Evolutionary conservation across 2,888 invertebrate species (phyloP).

Genomic region (Lingula anatina): DNA sequence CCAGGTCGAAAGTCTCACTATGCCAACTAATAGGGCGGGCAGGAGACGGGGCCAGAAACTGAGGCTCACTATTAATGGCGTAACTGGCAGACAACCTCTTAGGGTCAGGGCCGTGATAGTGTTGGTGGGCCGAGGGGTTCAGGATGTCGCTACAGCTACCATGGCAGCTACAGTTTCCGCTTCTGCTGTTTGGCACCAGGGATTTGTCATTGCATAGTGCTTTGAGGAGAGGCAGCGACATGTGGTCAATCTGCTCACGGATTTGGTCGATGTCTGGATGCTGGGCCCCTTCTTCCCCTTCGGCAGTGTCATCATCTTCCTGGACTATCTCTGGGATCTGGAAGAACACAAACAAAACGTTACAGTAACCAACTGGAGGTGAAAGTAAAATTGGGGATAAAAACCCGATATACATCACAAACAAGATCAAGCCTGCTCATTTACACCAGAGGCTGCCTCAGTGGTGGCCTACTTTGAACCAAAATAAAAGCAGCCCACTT

Average conservation of each 20-base stretch:
- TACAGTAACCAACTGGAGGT: no score
- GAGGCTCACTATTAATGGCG: constrained; percentile 23
- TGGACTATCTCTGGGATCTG: no score
- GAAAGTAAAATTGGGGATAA: no score
- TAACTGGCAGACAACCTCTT: constrained; percentile 35
- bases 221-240: constrained; percentile 75
- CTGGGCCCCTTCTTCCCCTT: not conserved
- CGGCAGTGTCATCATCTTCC: no score
- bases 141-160: constrained; percentile 26
- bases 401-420: no score
- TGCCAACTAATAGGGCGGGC: constrained; percentile 44
- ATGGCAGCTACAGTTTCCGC: constrained; percentile 15
- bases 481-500: no score
- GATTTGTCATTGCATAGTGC: constrained; percentile 90
- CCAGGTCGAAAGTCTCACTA: constrained; percentile 40
- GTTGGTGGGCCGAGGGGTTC: constrained; percentile 29
- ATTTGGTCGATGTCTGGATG: constrained; percentile 42
- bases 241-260: constrained; percentile 29
- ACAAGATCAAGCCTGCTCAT: no score
- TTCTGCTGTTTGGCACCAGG: constrained; percentile 54
- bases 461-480: no score
- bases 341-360: no score
- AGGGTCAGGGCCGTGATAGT: constrained; percentile 29
- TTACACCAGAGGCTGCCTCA: no score
- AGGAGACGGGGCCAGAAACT: constrained; percentile 18